A percentile compares a stretch with the other conserved stretches of the same genome.
Evolutionary conservation across 2,113 vertebrate species (phyloP).

Genomic region (Chroicocephalus ridibundus): DNA sequence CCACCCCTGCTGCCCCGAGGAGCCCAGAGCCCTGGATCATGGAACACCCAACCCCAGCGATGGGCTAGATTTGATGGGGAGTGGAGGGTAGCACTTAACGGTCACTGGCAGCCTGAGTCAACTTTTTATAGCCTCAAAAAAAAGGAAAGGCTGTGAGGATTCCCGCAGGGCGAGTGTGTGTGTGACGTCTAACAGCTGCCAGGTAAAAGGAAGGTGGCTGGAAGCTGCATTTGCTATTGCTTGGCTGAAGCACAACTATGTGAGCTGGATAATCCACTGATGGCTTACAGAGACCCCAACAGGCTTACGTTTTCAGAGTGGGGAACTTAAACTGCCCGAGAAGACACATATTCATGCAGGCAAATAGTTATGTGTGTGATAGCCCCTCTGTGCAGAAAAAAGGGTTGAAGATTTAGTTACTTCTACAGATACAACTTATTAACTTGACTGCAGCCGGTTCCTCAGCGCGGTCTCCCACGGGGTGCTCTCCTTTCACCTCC

Average conservation of each 20-base stretch:
- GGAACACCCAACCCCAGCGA: rapidly evolving
- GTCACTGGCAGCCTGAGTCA: not conserved
- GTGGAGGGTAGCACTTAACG: not conserved
- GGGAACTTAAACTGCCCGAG: not conserved
- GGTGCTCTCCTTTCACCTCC: not conserved
- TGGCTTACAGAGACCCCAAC: not conserved
- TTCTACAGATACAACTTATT: not conserved
- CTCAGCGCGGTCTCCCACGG: not conserved
- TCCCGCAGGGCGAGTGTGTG: not conserved
- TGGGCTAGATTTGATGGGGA: not conserved
- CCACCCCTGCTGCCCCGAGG: not conserved
- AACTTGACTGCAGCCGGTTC: not conserved
- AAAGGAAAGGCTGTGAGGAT: not conserved
- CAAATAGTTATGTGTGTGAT: not conserved
- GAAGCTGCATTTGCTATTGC: not conserved
- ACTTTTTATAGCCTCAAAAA: not conserved
- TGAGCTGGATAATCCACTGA: not conserved
- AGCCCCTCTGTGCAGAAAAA: not conserved
- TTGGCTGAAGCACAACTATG: not conserved
- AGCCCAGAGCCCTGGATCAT: not conserved
- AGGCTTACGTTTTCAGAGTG: not conserved
- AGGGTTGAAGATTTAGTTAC: not conserved
- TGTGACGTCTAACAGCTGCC: not conserved
- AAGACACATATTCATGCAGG: not conserved
- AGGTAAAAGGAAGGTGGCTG: not conserved